These are phyloP conservation scores for Lophura swinhoii DNA, from an alignment of 2,797 vertebrate species.

Conservation along the genomic window DNA sequence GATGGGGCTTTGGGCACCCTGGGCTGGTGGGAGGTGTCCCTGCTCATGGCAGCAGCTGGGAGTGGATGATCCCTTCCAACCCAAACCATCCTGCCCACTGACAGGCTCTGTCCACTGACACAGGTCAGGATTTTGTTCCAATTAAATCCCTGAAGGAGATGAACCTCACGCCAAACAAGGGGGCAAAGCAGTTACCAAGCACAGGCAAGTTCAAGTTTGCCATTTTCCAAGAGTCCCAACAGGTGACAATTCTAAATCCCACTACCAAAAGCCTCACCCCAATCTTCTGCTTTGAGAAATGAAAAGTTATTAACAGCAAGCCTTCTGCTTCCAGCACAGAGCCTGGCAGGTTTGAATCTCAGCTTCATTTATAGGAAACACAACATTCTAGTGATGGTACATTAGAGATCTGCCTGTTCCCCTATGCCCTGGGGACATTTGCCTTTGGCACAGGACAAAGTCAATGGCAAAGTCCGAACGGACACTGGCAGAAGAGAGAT, in stretches of 20 bases:
- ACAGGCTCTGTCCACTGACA: not conserved
- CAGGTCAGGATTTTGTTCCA: rapidly evolving
- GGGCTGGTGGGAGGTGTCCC: not conserved
- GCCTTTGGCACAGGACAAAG: rapidly evolving
- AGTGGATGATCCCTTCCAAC: not conserved
- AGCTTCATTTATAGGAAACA: not conserved
- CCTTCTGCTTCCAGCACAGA: not conserved
- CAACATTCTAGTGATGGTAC: rapidly evolving
- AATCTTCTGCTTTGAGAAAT: not conserved
- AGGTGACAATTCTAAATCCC: not conserved
- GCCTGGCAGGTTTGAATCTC: not conserved
- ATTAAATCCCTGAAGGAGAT: not conserved
- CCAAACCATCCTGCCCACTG: not conserved
- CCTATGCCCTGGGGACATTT: rapidly evolving
- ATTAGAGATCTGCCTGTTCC: not conserved
- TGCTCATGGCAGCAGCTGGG: not conserved
- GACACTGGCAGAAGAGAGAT: not conserved
- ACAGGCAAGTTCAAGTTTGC: not conserved
- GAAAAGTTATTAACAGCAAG: not conserved
- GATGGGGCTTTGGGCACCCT: not conserved
- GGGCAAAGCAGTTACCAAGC: not conserved
- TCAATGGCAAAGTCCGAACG: rapidly evolving
- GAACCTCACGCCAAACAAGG: not conserved
- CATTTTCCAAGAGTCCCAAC: rapidly evolving
- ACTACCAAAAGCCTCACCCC: not conserved